phyloP scores from a whole-genome alignment of 2,888 invertebrate genomes.

The Capitulum mitella region DNA sequence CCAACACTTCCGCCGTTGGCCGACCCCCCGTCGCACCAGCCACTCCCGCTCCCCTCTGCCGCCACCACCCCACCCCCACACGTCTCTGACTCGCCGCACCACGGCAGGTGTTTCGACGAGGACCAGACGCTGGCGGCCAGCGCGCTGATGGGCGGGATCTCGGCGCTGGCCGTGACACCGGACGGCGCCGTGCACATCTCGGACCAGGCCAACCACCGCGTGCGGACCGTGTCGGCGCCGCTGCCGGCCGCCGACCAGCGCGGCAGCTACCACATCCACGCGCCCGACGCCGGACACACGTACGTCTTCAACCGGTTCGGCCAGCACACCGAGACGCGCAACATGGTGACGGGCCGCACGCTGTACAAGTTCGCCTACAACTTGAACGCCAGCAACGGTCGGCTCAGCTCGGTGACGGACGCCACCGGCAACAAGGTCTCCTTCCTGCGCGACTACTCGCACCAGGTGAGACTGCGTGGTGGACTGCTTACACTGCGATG shows the following conservation, averaged over 20 bases:
- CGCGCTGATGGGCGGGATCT: constrained; percentile 88
- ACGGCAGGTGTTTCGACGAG: constrained; percentile 62
- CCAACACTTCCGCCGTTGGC: no score
- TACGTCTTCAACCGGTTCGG: constrained; percentile 91
- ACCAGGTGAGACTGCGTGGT: constrained; percentile 44
- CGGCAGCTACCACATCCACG: constrained; percentile 86
- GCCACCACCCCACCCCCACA: no score
- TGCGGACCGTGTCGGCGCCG: constrained; percentile 54
- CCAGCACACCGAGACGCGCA: constrained; percentile 86
- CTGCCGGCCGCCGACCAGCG: constrained; percentile 43
- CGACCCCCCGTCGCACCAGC: no score
- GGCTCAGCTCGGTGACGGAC: constrained; percentile 85
- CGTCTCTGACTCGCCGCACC: not conserved
- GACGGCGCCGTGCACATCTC: constrained; percentile 92
- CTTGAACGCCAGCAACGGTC: constrained; percentile 92
- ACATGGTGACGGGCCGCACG: constrained; percentile 89
- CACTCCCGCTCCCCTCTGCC: no score
- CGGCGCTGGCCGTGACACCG: constrained; percentile 84
- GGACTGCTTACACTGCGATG: no score
- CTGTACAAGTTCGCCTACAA: constrained; percentile 92
- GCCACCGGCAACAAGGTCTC: constrained; percentile 61
- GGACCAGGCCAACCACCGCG: constrained; percentile 64
- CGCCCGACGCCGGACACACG: constrained; percentile 89
- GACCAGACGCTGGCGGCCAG: constrained; percentile 86
- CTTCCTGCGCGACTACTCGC: constrained; percentile 46